phyloP scores from a whole-genome alignment of 1,140 invertebrate species.

The Rhyacophila brunnea region DNA sequence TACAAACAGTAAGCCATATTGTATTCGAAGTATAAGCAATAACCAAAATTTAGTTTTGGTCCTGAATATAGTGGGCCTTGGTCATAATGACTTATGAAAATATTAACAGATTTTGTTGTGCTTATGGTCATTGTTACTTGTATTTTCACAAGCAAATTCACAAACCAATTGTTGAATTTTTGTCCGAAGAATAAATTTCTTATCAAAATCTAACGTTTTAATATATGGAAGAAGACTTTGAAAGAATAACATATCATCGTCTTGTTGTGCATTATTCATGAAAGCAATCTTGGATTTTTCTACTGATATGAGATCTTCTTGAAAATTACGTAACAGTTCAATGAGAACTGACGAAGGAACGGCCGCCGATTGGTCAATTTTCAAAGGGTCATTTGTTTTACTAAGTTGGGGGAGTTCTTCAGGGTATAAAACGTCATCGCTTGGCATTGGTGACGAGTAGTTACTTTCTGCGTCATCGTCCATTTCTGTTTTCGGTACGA shows the following conservation, averaged over 20 bases:
- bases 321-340: constrained; percentile 15
- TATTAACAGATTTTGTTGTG: too few relatives aligned
- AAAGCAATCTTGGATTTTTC: constrained; percentile 18
- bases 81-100: too few relatives aligned
- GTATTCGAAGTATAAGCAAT: too few relatives aligned
- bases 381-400: neutral
- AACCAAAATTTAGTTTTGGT: too few relatives aligned
- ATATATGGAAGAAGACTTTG: constrained; percentile 22
- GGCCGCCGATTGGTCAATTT: constrained; percentile 3
- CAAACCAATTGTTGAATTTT: constrained; percentile 25
- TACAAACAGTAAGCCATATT: too few relatives aligned
- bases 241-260: constrained; percentile 28
- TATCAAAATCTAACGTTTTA: constrained; percentile 13
- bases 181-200: constrained; percentile 18
- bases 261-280: constrained; percentile 12
- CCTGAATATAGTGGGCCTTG: too few relatives aligned
- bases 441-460: too few relatives aligned
- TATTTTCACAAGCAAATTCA: neutral
- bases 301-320: constrained; percentile 23
- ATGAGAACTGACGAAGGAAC: neutral
- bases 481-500: neutral
- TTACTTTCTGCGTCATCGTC: neutral
- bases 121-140: too few relatives aligned
- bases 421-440: too few relatives aligned
- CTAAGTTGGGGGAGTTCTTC: too few relatives aligned